phyloP scores from a whole-genome alignment of 2,113 vertebrate genomes.

The Grammomys dolichurus region DNA sequence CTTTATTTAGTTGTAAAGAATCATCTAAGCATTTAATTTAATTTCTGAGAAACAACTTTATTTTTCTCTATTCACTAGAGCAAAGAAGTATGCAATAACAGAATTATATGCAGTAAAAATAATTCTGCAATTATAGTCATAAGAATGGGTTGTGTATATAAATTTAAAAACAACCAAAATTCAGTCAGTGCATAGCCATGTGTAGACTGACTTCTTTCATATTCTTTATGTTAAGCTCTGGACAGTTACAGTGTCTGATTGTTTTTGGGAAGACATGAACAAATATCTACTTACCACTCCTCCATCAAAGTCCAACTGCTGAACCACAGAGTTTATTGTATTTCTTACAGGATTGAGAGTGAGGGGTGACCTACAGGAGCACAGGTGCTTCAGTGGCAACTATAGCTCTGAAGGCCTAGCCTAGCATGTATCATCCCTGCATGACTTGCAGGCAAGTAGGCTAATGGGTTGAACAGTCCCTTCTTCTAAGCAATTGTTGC shows the following conservation, averaged over 20 bases:
- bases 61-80: slow-evolving; percentile 20
- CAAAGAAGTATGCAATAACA: slow-evolving; percentile 17
- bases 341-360: not conserved
- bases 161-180: slow-evolving; percentile 12
- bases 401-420: not conserved
- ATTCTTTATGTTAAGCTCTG: not conserved
- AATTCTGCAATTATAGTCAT: not conserved
- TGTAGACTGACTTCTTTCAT: not conserved
- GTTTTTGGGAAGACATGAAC: not conserved
- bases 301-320: not conserved
- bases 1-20: slow-evolving; percentile 33
- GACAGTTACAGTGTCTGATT: not conserved
- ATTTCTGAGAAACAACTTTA: slow-evolving; percentile 23
- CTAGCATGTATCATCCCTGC: not conserved
- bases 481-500: not conserved
- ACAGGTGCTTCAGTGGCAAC: not conserved
- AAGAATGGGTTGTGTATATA: not conserved
- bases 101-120: not conserved
- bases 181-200: not conserved
- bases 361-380: not conserved
- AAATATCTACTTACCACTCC: not conserved
- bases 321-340: not conserved
- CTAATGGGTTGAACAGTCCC: not conserved
- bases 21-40: slow-evolving; percentile 42
- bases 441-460: not conserved